Conservation (phyloP, 2,113 vertebrate species). For the Chitala chitala region DNA sequence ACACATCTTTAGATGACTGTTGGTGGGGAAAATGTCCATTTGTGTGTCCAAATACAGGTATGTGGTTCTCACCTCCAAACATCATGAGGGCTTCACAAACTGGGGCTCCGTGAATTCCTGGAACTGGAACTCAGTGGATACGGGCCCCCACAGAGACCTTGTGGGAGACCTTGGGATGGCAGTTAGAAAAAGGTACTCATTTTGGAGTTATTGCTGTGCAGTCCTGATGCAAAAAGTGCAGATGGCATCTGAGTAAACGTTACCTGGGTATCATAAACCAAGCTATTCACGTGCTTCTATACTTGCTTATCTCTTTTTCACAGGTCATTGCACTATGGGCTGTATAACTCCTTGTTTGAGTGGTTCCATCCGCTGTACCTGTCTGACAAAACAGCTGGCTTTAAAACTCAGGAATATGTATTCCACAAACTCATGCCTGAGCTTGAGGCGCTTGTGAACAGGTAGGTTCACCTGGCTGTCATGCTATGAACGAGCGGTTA, state of each 20-base stretch:
- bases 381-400: conserved; percentile 74
- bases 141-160: conserved; percentile 79
- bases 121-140: conserved; percentile 92
- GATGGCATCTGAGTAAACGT: neutral
- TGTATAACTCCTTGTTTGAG: conserved; percentile 87
- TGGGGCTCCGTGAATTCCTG: conserved; percentile 81
- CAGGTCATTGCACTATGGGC: conserved; percentile 80
- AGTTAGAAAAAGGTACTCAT: conserved; percentile 76
- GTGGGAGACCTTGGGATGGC: conserved; percentile 80
- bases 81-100: conserved; percentile 93
- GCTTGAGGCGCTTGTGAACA: conserved; percentile 79
- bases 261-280: neutral
- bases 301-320: conserved; percentile 24
- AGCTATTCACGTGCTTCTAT: neutral
- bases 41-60: too few relatives aligned
- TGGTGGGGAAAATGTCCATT: too few relatives aligned
- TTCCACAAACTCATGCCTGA: conserved; percentile 76
- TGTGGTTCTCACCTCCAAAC: conserved; percentile 88
- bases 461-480: too few relatives aligned
- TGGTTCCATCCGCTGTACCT: conserved; percentile 93
- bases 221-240: too few relatives aligned
- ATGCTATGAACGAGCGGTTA: too few relatives aligned
- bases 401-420: conserved; percentile 82
- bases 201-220: too few relatives aligned
- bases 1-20: too few relatives aligned